Percentiles rank a stretch among this genome's conserved stretches.
These are phyloP conservation scores for Gouania willdenowi DNA, from an alignment of 2,797 vertebrate species.

Conservation along the genomic window DNA sequence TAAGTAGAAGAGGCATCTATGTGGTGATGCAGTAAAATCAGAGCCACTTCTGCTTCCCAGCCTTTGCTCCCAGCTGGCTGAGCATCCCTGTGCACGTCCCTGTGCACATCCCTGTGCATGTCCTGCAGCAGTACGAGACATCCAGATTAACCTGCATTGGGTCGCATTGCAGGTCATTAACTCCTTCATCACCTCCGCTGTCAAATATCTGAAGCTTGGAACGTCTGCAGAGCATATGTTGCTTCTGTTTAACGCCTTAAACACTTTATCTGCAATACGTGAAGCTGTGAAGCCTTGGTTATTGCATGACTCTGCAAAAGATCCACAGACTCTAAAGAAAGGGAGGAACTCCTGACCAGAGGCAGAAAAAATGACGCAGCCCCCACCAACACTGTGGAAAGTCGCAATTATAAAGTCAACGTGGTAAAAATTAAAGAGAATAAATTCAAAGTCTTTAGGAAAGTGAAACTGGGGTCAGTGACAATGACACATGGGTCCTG, in stretches of 20 bases:
- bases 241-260: slow-evolving; percentile 3
- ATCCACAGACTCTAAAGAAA: neutral
- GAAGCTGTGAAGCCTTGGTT: slow-evolving; percentile 14
- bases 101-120: slow-evolving; percentile 44
- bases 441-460: no score
- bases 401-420: no score
- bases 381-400: slow-evolving; percentile 23
- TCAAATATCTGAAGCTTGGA: neutral
- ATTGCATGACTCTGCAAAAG: slow-evolving; percentile 45
- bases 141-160: slow-evolving; percentile 28
- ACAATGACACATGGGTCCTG: no score
- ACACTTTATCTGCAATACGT: slow-evolving; percentile 26
- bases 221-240: neutral
- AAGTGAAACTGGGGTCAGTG: no score
- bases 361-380: slow-evolving; percentile 26
- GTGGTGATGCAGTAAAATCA: slow-evolving; percentile 20
- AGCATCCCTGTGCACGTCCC: slow-evolving; percentile 50
- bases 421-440: no score
- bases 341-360: slow-evolving; percentile 4
- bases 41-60: neutral
- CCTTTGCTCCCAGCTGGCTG: slow-evolving; percentile 23
- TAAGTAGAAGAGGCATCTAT: neutral
- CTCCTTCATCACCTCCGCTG: no score
- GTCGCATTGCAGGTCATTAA: slow-evolving; percentile 37
- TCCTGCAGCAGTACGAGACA: slow-evolving; percentile 54